Evolutionary conservation across 2,888 invertebrate genomes (phyloP).

Genomic region (Alloscopus bannaensis): DNA sequence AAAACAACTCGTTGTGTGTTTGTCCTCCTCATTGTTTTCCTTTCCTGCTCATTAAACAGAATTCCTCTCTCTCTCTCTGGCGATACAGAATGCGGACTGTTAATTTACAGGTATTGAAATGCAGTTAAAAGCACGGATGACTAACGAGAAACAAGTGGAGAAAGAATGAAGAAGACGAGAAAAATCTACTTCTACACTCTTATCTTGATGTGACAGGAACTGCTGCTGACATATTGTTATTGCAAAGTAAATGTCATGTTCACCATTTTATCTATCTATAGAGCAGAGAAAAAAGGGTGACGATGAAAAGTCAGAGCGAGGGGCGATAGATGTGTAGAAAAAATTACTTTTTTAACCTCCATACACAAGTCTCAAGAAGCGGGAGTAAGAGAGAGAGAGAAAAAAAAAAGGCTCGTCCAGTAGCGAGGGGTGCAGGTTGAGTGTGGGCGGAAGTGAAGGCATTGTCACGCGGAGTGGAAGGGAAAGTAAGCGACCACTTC

Average conservation of each 20-base stretch:
- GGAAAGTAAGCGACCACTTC: not conserved
- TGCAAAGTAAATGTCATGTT: slow-evolving; percentile 65
- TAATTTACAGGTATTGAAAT: slow-evolving; percentile 59
- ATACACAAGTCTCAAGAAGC: not conserved
- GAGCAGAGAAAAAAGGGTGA: too few relatives aligned
- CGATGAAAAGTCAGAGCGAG: slow-evolving; percentile 11
- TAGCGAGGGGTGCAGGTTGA: too few relatives aligned
- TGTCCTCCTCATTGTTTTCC: too few relatives aligned
- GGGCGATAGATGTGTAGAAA: too few relatives aligned
- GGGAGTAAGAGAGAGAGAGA: slow-evolving; percentile 6
- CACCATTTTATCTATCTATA: slow-evolving; percentile 55
- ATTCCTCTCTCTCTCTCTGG: too few relatives aligned
- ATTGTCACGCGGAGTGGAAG: not conserved
- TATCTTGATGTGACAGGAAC: slow-evolving; percentile 64
- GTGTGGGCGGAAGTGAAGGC: slow-evolving; percentile 1
- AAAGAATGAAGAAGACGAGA: too few relatives aligned
- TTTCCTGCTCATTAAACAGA: too few relatives aligned
- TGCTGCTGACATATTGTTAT: slow-evolving; percentile 64
- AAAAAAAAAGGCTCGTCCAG: slow-evolving; percentile 19
- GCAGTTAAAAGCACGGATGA: slow-evolving; percentile 53
- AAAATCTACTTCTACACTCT: slow-evolving; percentile 37
- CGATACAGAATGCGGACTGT: too few relatives aligned
- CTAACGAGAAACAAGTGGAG: slow-evolving; percentile 23
- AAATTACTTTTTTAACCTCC: too few relatives aligned
- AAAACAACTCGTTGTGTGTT: too few relatives aligned